phyloP scores from a whole-genome alignment of 2,888 invertebrate genomes.

The Cantharis lateralis region DNA sequence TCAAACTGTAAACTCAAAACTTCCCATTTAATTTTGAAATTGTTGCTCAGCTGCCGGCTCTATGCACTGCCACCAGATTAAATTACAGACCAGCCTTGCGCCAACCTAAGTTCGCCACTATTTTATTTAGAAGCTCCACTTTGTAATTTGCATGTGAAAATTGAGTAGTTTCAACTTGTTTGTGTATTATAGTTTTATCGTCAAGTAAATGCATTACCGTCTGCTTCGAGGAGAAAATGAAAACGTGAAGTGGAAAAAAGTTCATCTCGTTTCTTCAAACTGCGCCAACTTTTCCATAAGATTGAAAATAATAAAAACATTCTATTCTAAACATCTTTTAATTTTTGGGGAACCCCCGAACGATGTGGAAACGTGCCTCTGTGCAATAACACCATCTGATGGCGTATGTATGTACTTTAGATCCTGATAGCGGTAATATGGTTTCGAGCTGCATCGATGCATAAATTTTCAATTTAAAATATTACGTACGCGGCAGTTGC shows the following conservation, averaged over 20 bases:
- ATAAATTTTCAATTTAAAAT: neutral
- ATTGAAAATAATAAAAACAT: neutral
- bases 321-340: neutral
- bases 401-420: neutral
- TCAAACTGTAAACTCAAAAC: conserved; percentile 22
- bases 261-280: neutral
- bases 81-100: conserved; percentile 14
- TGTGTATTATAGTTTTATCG: conserved; percentile 10
- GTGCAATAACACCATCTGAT: neutral
- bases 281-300: neutral
- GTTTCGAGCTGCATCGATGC: neutral
- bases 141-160: conserved; percentile 44
- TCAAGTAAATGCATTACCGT: neutral
- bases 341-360: neutral
- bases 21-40: conserved; percentile 23
- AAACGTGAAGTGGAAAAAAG: neutral
- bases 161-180: conserved; percentile 39
- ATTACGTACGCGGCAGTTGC: neutral
- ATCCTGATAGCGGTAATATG: neutral
- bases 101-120: conserved; percentile 37
- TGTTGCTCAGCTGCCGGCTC: conserved; percentile 8
- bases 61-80: conserved; percentile 11
- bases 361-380: neutral
- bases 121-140: conserved; percentile 40
- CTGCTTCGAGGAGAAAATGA: neutral